Evolutionary conservation across 2,888 invertebrate species (phyloP).

Genomic region (Atethmia centrago): DNA sequence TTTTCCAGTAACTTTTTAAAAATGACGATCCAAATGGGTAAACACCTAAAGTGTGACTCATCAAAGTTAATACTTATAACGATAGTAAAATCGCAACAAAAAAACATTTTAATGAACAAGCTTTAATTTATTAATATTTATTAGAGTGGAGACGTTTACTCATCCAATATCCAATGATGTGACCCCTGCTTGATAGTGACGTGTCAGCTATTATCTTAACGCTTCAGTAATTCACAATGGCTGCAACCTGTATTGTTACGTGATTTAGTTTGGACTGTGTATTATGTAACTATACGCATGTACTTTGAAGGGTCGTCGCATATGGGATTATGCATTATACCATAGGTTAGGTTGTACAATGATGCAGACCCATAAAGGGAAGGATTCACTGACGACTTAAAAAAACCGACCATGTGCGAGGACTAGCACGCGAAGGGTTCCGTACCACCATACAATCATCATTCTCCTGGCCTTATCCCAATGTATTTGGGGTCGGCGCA

Average conservation of each 20-base stretch:
- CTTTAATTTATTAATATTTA: slow-evolving; percentile 14
- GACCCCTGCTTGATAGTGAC: slow-evolving; percentile 47
- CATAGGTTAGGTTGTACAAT: neutral
- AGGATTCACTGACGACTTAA: neutral
- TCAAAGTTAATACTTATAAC: neutral
- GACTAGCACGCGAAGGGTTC: too few relatives aligned
- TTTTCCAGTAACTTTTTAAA: too few relatives aligned
- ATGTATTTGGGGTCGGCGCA: too few relatives aligned
- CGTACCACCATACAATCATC: too few relatives aligned
- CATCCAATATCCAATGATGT: slow-evolving; percentile 40
- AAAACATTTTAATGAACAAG: neutral
- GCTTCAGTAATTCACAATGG: slow-evolving; percentile 64
- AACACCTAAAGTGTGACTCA: too few relatives aligned
- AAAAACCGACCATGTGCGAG: too few relatives aligned
- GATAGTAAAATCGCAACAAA: neutral
- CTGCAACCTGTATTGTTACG: slow-evolving; percentile 37
- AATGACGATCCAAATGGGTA: too few relatives aligned
- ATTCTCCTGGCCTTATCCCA: too few relatives aligned
- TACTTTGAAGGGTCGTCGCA: slow-evolving; percentile 1
- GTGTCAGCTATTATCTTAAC: slow-evolving; percentile 67
- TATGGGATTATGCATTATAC: slow-evolving; percentile 2
- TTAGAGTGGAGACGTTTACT: neutral
- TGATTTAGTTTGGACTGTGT: slow-evolving; percentile 37
- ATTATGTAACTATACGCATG: slow-evolving; percentile 6
- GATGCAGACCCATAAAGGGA: neutral